Evolutionary conservation across 2,888 invertebrate species (phyloP), one percentile per base, ranked within the genome.

Genomic region (Globia sparganii): DNA sequence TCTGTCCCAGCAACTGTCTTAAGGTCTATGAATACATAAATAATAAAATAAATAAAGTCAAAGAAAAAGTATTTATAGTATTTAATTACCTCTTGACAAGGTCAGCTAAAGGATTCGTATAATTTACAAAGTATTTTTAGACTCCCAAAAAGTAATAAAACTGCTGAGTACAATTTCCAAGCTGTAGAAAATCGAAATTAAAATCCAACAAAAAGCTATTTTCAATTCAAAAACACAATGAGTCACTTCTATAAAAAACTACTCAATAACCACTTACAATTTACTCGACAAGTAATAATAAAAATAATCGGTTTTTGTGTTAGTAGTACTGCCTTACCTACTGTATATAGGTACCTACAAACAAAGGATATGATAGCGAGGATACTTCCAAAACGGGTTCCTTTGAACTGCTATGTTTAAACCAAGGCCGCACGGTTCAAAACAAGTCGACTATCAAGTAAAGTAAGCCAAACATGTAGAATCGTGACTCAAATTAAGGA

Each of bases 401-500:
- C 56, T 31, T 43, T 37, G 28, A 73, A 84, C 70, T 73, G 71
- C 80, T 70, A 70, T 61, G 72, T 71, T 34, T 43, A 28, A 11
- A 5, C 40, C 78, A 82, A 84, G 84, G 84, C 56, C 86, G 28
- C 46, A 37, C 66, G 15, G 28, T 78, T 53, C 46, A 53, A 74
- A 82, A 85, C 83, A 84, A 70, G 18, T 67, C 59, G 69, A 71
- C 68, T 83, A 74, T 72, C 77, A 85, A 77, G 67, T 85, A 74
- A 83, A 83, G 72, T 81, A 83, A 85, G 69, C 72, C 78, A 64
- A 85, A 82, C 74, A 58, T 68, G 81, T 82, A 13, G 37, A 28
- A 64, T 75, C 84, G 86, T 85, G 83, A 82, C 86, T 84, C 66
- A 65, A 78, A 72, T 85, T 34, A 67, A 81, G 85, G 82, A 85